Evolutionary conservation across 1,140 invertebrate species (phyloP), one percentile per base, ranked within the genome.

Genomic region (Trichoplusia ni): DNA sequence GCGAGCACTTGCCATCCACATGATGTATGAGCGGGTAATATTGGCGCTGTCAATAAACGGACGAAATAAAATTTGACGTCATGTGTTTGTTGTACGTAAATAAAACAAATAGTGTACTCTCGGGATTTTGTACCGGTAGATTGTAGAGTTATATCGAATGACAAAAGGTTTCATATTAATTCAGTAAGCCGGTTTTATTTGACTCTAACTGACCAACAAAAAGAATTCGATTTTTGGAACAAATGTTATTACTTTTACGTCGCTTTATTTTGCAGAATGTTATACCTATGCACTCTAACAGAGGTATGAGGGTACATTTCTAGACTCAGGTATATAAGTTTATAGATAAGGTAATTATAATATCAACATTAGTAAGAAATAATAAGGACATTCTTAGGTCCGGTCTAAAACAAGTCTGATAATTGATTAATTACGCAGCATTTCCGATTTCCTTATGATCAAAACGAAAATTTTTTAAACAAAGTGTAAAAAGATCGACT

Each of bases 401-500:
- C n/a, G n/a, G n/a, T n/a, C n/a, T n/a, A n/a, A n/a, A n/a, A n/a
- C n/a, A n/a, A n/a, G n/a, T n/a, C n/a, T n/a, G n/a, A n/a, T n/a
- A 27, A 29, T 29, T 25, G 4, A 5, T 29, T 4, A 29, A 27
- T 21, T 27, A 27, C 23, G 29, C 31, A 51, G 16, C 9, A 49
- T 47, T 31, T 49, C 25, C 46, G 1, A 18, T 33, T 5, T 33
- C 33, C 25, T 49, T 14, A 16, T 40, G 16, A 11, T 29, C 23
- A 49, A 33, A 49, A 49, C 11, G 5, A 21, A 11, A 35, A 35
- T 51, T 29, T 51, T 35, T 35, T 18, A 51, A 51, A 54, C 19
- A 16, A 38, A 54, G 21, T 73, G 73, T 67, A 71, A 79, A 79
- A 82, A 65, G 75, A 71, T 75, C 73, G 78, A 79, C 72, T 80